Base-by-base conservation (phyloP, 2,888 invertebrate species). In the Pyrochroa serraticornis region DNA sequence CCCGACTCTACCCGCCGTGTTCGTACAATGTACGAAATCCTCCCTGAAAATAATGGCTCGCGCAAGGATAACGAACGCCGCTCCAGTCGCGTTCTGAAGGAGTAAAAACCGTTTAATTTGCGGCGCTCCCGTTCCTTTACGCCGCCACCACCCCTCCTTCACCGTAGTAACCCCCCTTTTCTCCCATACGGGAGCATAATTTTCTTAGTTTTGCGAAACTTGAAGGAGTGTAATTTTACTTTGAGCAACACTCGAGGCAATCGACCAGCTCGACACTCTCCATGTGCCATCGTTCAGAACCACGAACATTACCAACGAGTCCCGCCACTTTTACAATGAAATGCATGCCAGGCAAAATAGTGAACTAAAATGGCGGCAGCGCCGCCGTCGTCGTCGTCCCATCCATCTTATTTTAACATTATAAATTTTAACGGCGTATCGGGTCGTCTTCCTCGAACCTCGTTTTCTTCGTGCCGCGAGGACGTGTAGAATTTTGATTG, bases 221-320 rank as follows among this genome's bases (percentile, higher is more conserved):
- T 75, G 71, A 73, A 72, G 74, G 72, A 73, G 71, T 71, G 75
- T 75, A 76, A 77, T 77, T 77, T 77, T 77, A 76, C 77, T 77
- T 76, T 76, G 76, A 76, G 72, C 69, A 72, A 75, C 73, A 73
- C 72, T 72, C 70, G 66, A 67, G 60, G 58, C 58, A 65, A 63
- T 67, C 66, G 73, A 63, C 67, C 75, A 69, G 62, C 57, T 41
- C 54, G 61, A 63, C 63, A 8, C 53, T 52, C 60, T 46, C 37
- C 46, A 58, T 45, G 62, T 63, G 5, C 42, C 30, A 36, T 35
- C 41, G 35, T 13, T 30, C 49, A 47, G 56, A 63, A 60, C 61
- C 42, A 32, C 39, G 30, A 8, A 13, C 35, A 32, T 8, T 44
- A 49, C 50, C 56, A 38, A 34, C 36, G 30, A 54, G 69, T 52